phyloP scores from a whole-genome alignment of 2,113 vertebrate species.

The Bufo bufo region DNA sequence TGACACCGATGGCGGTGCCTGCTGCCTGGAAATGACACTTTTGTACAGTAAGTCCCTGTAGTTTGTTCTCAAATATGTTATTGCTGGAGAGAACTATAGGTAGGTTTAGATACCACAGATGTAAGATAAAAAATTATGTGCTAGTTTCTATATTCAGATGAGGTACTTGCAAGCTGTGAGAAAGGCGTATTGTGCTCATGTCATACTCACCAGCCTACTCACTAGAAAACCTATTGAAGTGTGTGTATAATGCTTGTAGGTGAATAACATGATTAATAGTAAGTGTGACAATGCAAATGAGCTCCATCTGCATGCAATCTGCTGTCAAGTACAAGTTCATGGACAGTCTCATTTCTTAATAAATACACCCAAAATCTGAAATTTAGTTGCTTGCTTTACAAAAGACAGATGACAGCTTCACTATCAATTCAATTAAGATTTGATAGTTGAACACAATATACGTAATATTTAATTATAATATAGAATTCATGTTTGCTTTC shows the following conservation, averaged over 20 bases:
- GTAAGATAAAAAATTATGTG: background rate
- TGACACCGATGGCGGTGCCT: too few relatives aligned
- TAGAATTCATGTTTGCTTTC: background rate
- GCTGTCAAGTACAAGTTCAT: background rate
- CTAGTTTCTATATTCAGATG: background rate
- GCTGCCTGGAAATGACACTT: background rate
- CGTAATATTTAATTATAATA: background rate
- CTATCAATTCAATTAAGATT: background rate
- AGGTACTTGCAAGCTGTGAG: background rate
- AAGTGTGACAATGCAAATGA: slow-evolving; percentile 8
- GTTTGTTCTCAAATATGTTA: background rate
- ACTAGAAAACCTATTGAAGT: slow-evolving; percentile 1
- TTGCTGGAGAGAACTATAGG: background rate
- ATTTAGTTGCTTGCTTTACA: background rate
- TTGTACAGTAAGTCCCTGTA: background rate
- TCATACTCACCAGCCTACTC: background rate
- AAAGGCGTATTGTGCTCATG: background rate
- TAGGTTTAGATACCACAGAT: background rate
- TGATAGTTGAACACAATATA: background rate
- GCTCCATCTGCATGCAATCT: background rate
- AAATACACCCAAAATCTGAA: background rate
- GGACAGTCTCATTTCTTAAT: background rate
- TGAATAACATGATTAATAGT: background rate
- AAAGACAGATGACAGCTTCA: background rate
- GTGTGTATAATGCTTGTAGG: background rate